Evolutionary conservation across 2,797 vertebrate genomes (phyloP).

Genomic region (Psittacula derbiana): DNA sequence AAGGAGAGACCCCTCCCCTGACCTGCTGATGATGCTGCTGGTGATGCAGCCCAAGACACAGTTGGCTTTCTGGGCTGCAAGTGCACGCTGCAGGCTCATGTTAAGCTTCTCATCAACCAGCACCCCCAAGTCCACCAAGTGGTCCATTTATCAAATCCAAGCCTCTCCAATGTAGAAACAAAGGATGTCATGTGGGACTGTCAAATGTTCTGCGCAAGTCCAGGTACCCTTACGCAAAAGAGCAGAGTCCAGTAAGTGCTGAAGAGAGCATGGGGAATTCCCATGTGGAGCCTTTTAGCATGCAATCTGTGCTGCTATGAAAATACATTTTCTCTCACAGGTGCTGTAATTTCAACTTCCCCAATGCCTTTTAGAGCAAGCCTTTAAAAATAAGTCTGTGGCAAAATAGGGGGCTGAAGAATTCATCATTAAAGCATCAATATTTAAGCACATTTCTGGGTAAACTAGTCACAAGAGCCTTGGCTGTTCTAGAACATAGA

Average conservation of each 20-base stretch:
- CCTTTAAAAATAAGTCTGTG: neutral
- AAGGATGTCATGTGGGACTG: neutral
- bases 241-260: rapidly evolving
- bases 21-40: neutral
- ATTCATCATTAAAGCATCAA: neutral
- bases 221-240: neutral
- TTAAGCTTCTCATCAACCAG: neutral
- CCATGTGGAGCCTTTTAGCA: rapidly evolving
- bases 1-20: neutral
- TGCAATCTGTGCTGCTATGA: neutral
- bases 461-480: neutral
- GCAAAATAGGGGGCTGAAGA: neutral
- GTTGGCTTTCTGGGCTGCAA: neutral
- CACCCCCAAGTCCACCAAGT: neutral
- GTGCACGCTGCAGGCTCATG: neutral
- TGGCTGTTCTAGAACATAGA: neutral
- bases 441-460: neutral
- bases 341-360: neutral
- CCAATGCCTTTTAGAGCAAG: neutral
- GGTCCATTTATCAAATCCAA: neutral
- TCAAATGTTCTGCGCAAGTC: neutral
- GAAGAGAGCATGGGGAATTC: neutral
- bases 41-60: neutral
- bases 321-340: neutral
- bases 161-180: neutral